Conservation (phyloP, 2,888 invertebrate species). For the Drosophila maculinotata region DNA sequence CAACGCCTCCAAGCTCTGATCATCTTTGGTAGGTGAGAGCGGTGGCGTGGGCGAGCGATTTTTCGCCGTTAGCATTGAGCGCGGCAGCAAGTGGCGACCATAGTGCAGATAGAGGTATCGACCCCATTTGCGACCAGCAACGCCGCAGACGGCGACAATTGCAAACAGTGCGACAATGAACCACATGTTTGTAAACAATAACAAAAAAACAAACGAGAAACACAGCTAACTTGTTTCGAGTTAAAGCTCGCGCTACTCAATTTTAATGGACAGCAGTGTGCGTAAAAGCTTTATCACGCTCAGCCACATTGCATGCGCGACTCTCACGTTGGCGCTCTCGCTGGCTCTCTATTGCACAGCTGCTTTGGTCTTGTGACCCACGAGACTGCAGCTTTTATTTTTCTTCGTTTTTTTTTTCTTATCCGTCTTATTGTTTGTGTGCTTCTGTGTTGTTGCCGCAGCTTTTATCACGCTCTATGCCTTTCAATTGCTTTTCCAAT, state of each 20-base stretch:
- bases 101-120: conserved; percentile 83
- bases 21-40: conserved; percentile 81
- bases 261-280: conserved; percentile 51
- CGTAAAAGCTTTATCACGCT: conserved; percentile 56
- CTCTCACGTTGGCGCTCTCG: conserved; percentile 22
- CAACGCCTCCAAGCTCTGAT: conserved; percentile 82
- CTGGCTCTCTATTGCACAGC: conserved; percentile 34
- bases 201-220: conserved; percentile 4
- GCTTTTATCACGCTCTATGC: conserved; percentile 72
- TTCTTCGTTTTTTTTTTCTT: conserved; percentile 24
- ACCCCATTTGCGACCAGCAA: conserved; percentile 83
- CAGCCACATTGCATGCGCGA: conserved; percentile 42
- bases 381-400: conserved; percentile 47
- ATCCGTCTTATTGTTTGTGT: conserved; percentile 38
- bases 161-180: conserved; percentile 74
- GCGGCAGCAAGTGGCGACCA: conserved; percentile 82
- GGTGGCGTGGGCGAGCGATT: conserved; percentile 84
- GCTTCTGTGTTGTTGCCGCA: conserved; percentile 67
- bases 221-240: conserved; percentile 3
- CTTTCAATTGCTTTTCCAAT: conserved; percentile 62
- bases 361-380: conserved; percentile 73
- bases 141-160: conserved; percentile 64
- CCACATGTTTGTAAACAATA: conserved; percentile 80
- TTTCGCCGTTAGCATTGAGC: conserved; percentile 76
- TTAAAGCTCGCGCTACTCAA: conserved; percentile 41